Evolutionary conservation across 35 echinoderm and acorn worm genomes (phyloP).

Genomic region (Diadema setosum): DNA sequence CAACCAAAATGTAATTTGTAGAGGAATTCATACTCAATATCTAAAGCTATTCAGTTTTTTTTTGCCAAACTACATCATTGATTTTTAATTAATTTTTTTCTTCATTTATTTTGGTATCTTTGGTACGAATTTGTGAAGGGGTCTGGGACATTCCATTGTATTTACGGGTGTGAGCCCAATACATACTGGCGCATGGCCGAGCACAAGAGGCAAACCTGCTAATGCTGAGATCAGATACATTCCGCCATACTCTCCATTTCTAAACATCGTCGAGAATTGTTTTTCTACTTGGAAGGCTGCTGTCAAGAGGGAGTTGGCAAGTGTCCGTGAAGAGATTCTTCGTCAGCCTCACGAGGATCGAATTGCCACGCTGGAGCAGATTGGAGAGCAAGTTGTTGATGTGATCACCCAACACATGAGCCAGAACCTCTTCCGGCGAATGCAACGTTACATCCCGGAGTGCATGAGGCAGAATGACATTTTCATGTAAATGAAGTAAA

Average conservation of each 20-base stretch:
- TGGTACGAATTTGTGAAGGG: too few species aligned
- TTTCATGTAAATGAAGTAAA: neutral
- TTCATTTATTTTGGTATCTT: too few species aligned
- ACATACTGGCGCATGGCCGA: neutral
- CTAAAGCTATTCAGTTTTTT: too few species aligned
- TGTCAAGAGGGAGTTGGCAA: neutral
- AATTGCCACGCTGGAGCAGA: neutral
- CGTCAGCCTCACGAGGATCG: neutral
- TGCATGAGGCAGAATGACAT: neutral
- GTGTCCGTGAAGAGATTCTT: neutral
- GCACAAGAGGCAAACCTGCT: neutral
- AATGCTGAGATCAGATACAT: neutral
- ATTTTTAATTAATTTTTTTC: too few species aligned
- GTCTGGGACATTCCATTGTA: too few species aligned
- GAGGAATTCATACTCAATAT: too few species aligned
- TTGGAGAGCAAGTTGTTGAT: constrained; percentile 3
- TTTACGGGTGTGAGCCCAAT: too few species aligned
- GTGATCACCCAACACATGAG: neutral
- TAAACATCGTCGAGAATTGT: constrained; percentile 2
- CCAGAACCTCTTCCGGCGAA: constrained; percentile 1
- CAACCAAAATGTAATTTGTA: too few species aligned
- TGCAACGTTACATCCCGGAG: neutral
- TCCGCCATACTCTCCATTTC: neutral
- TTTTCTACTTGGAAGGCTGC: constrained; percentile 1
- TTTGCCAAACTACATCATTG: too few species aligned